Base-by-base conservation (phyloP, 2,888 invertebrate species). In the Tetanocera ferruginea region DNA sequence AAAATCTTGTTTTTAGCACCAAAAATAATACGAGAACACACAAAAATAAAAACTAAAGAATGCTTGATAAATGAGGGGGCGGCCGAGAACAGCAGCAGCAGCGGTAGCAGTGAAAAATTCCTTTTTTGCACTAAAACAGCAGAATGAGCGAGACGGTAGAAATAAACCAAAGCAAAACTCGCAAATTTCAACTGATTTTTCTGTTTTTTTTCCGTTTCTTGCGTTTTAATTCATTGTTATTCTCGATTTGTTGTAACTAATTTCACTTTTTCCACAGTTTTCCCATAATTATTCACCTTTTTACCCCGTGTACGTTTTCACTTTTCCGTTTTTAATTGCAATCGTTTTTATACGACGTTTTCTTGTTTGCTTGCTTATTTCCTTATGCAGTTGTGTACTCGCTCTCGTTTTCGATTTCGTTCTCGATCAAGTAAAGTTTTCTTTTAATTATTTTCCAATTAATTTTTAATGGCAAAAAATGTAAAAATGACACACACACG, bases 381-480 rank as follows among this genome's bases (percentile, higher is more conserved):
- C 9, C 23, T 55, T 19, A 19, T 55, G 23, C 55, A 55, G 19
- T 52, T 49, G 14, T 14, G 0, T 67, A 67, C 37, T 67, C 37
- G n/a, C 23, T 5, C 11, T 28, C 37, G n/a, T 52, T 49, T 34
- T n/a, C 34, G 55, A 55, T 71, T 67, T 37, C 43, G 69, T 51
- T 69, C 28, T 49, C 49, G 28, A 69, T 69, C 69, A 49, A 69
- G 49, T 51, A 8, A 19, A 51, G 25, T 64, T 31, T 62, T 34
- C 51, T 64, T 74, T 64, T 66, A 74, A 74, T 74, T 74, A 66
- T 74, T 74, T 66, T 74, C 64, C 66, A 74, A 52, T 74, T 31
- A 37, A 74, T 23, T 31, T 51, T 64, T 74, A 51, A 51, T 64
- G 52, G 31, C 43, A 66, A 69, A 69, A 51, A 19, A 34, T 57